Evolutionary conservation across 2,797 vertebrate species (phyloP), one percentile per base, ranked within the genome.

Genomic region (Alfaro cultratus): DNA sequence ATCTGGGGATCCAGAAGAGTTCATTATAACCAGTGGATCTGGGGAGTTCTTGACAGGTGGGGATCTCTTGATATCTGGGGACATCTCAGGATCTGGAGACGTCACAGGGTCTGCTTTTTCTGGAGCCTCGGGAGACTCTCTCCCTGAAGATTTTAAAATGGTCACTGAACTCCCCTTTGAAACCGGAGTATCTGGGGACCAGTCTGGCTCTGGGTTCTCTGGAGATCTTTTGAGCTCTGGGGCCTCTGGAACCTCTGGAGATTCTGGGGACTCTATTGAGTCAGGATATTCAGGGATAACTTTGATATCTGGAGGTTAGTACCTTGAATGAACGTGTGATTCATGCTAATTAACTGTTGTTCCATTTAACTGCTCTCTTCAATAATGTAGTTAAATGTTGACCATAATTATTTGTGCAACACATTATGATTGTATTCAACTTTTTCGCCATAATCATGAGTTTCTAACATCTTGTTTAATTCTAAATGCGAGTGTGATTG

Each of bases 231-330:
- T 88, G 74, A 83, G 76, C 83, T 93, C 95, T 79, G 93, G 90
- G 64, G 81, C 76, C 75, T 94, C 90, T 23, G 92, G 88, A 92
- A 87, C 80, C 88, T 92, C 93, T 86, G 94, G 90, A 87, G 75
- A 81, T 87, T 95, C 95, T 88, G 94, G 91, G 85, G 92, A 83
- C 77, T 88, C 86, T 76, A 85, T 29, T 76, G 91, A 89, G 84
- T 94, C 87, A 6, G 90, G 83, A 79, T 85, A 87, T 73, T 83
- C 84, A 83, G 92, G 85, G 74, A 92, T 96, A 92, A 95, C 87
- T 81, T 74, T 95, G 62, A 29, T 95, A 81, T 88, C 93, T 90
- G 94, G 88, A 96, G 96, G 96, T 96, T 92, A 95, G 96, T 96
- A 95, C 80, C 34, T 83, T 75, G 67, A 80, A 75, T 85, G 73